Evolutionary conservation across 1,140 invertebrate genomes (phyloP).

Genomic region (Drosophila sucinea): DNA sequence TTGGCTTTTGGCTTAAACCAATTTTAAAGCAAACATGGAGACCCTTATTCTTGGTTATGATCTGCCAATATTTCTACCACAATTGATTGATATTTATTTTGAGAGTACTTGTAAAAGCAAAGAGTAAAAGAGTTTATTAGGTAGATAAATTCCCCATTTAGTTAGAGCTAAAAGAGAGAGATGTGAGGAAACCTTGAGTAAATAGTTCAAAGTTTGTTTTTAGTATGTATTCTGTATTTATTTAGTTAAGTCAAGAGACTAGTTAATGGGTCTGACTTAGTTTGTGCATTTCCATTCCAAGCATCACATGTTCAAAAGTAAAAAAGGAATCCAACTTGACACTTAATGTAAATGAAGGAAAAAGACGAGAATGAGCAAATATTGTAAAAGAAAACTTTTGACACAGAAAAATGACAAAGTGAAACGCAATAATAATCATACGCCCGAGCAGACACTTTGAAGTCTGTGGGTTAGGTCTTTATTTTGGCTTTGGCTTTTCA

Average conservation of each 20-base stretch:
- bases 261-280: no score
- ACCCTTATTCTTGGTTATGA: background rate
- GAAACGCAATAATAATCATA: constrained; percentile 12
- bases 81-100: constrained; percentile 7
- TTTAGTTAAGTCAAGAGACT: no score
- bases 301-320: no score
- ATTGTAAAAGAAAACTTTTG: background rate
- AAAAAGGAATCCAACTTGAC: no score
- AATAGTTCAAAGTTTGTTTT: no score
- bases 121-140: background rate
- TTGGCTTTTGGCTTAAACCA: constrained; percentile 6
- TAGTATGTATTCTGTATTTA: no score
- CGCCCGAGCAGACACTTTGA: constrained; percentile 42
- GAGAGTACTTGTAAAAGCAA: background rate
- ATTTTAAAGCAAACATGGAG: background rate
- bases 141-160: no score
- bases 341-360: no score
- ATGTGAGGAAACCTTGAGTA: no score
- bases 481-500: background rate
- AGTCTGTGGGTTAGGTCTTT: background rate
- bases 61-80: background rate
- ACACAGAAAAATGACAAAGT: background rate
- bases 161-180: no score
- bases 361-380: background rate
- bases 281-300: no score